Evolutionary conservation across 1,140 invertebrate genomes (phyloP).

Genomic region (Drosophila parvula): DNA sequence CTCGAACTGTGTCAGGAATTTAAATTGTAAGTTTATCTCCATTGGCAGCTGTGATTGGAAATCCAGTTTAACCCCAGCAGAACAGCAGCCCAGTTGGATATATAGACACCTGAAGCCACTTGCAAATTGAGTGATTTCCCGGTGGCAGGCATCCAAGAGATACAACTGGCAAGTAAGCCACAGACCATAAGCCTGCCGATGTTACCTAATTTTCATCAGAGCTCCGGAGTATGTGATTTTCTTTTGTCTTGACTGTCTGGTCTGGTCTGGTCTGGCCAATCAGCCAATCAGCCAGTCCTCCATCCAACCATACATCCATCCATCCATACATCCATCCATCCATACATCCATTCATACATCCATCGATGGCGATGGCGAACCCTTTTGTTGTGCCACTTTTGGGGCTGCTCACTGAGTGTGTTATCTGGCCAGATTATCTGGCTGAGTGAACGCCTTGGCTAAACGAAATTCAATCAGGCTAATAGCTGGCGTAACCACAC

Average conservation of each 20-base stretch:
- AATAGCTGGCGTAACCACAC: slow-evolving; percentile 54
- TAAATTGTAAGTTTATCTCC: slow-evolving; percentile 76
- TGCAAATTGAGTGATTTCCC: slow-evolving; percentile 39
- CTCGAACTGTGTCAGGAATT: slow-evolving; percentile 59
- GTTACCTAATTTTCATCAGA: slow-evolving; percentile 32
- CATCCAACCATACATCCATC: slow-evolving; percentile 1
- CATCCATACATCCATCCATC: neutral
- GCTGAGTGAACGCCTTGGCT: slow-evolving; percentile 62
- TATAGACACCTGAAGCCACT: slow-evolving; percentile 35
- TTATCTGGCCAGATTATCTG: slow-evolving; percentile 59
- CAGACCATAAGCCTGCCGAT: slow-evolving; percentile 32
- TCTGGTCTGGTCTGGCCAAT: neutral
- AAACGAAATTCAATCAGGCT: slow-evolving; percentile 77
- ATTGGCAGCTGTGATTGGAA: slow-evolving; percentile 32
- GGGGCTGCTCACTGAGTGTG: slow-evolving; percentile 44
- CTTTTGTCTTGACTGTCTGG: slow-evolving; percentile 6
- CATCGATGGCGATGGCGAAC: slow-evolving; percentile 17
- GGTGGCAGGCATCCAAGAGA: slow-evolving; percentile 14
- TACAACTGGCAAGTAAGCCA: slow-evolving; percentile 15
- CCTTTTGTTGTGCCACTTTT: slow-evolving; percentile 52
- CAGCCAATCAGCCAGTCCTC: slow-evolving; percentile 26
- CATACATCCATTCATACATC: neutral
- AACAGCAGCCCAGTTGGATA: neutral
- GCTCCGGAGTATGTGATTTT: slow-evolving; percentile 26
- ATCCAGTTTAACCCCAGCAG: slow-evolving; percentile 31